A percentile compares a stretch with the other conserved stretches of the same genome.
Conservation (phyloP, 2,113 vertebrate genomes). For the Haliaeetus leucogaster region DNA sequence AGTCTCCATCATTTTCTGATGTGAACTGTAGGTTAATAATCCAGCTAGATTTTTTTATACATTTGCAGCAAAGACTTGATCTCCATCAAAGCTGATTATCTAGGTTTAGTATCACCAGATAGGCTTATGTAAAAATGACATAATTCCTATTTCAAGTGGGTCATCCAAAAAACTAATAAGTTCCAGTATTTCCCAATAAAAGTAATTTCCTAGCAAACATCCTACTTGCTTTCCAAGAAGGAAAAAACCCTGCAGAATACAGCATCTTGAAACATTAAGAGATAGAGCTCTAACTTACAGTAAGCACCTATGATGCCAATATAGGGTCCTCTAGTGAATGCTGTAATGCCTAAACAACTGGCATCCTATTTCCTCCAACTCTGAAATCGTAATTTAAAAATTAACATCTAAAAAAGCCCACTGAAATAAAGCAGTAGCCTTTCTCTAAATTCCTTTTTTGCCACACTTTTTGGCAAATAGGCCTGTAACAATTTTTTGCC, state of each 20-base stretch:
- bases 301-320: background rate
- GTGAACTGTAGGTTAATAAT: background rate
- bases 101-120: background rate
- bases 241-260: conserved; percentile 36
- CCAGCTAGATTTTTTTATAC: background rate
- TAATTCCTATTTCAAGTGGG: conserved; percentile 8
- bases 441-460: background rate
- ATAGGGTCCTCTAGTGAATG: background rate
- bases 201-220: conserved; percentile 26
- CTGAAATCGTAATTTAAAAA: background rate
- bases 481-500: background rate
- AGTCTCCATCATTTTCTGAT: background rate
- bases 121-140: conserved; percentile 9
- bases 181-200: conserved; percentile 15
- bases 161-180: conserved; percentile 31
- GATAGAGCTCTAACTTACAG: background rate
- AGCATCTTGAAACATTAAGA: background rate
- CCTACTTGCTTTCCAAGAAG: conserved; percentile 28
- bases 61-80: background rate
- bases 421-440: background rate
- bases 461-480: rapidly evolving
- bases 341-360: background rate
- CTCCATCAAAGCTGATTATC: background rate
- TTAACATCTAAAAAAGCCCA: background rate
- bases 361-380: background rate